A percentile compares a stretch with the other conserved stretches of the same genome.
phyloP scores from a whole-genome alignment of 2,888 invertebrate species.

The Lysandra coridon region DNA sequence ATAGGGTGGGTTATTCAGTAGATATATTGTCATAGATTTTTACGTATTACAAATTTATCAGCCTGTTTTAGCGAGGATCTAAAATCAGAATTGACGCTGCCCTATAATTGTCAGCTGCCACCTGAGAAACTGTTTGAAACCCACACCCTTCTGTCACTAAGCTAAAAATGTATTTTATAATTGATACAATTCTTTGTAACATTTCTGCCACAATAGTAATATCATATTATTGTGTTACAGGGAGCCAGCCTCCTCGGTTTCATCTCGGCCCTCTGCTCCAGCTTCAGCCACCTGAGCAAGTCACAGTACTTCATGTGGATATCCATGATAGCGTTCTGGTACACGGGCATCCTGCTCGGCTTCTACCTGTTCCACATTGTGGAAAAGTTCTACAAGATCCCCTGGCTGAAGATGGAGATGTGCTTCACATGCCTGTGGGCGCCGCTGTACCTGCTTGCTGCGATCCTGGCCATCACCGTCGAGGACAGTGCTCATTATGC shows the following conservation, averaged over 20 bases:
- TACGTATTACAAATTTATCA: too few relatives aligned
- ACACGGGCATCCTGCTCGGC: constrained; percentile 87
- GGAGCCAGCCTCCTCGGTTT: constrained; percentile 87
- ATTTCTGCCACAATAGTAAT: background rate
- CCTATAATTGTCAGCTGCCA: too few relatives aligned
- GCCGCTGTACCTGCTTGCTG: constrained; percentile 87
- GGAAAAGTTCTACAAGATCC: constrained; percentile 91
- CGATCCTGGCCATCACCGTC: constrained; percentile 84
- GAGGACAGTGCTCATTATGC: constrained; percentile 82
- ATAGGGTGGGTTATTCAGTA: too few relatives aligned
- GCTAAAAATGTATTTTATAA: too few relatives aligned
- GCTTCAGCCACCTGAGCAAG: constrained; percentile 72
- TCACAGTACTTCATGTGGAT: constrained; percentile 89
- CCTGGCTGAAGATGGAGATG: constrained; percentile 92
- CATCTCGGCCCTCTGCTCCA: constrained; percentile 86
- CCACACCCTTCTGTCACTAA: too few relatives aligned
- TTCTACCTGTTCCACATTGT: constrained; percentile 92
- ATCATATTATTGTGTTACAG: constrained; percentile 59
- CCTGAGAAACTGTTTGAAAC: too few relatives aligned
- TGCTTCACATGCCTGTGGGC: constrained; percentile 87
- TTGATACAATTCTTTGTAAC: too few relatives aligned
- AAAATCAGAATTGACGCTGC: too few relatives aligned
- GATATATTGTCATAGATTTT: too few relatives aligned
- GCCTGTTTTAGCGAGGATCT: too few relatives aligned
- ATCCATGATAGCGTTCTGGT: constrained; percentile 92